Evolutionary conservation across 2,113 vertebrate species (phyloP).

Genomic region (Budorcas taxicolor): DNA sequence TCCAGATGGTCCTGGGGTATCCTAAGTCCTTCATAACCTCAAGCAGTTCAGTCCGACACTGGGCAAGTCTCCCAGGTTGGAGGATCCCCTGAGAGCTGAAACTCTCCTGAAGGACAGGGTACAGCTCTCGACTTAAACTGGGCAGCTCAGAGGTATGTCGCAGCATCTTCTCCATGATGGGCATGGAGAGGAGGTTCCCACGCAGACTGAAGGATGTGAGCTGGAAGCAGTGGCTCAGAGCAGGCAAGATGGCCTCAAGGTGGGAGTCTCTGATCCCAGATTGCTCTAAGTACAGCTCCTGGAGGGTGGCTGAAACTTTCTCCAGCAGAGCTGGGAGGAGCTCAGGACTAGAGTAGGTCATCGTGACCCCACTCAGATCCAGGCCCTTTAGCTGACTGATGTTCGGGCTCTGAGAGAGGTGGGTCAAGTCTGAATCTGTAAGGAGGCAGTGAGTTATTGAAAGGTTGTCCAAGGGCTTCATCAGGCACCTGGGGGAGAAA

Average conservation of each 20-base stretch:
- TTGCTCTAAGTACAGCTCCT: not conserved
- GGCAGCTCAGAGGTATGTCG: rapidly evolving
- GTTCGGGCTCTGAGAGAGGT: not conserved
- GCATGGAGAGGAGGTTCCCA: not conserved
- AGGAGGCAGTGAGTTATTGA: not conserved
- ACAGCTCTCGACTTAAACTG: not conserved
- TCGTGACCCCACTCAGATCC: not conserved
- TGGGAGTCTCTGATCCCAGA: not conserved
- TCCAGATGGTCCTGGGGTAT: not conserved
- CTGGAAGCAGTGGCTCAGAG: not conserved
- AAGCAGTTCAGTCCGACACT: not conserved
- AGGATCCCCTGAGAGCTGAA: not conserved
- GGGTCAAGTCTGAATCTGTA: not conserved
- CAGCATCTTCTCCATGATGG: not conserved
- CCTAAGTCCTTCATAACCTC: not conserved
- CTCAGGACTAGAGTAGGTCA: not conserved
- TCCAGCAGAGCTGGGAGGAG: not conserved
- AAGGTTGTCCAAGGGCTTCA: not conserved
- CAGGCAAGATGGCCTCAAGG: not conserved
- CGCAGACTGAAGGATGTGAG: not conserved
- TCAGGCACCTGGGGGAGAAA: not conserved
- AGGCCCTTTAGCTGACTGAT: not conserved
- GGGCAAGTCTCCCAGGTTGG: rapidly evolving
- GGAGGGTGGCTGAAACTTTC: not conserved
- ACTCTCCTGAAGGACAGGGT: not conserved